phyloP scores from a whole-genome alignment of 2,888 invertebrate genomes.

The Melanchra persicariae region DNA sequence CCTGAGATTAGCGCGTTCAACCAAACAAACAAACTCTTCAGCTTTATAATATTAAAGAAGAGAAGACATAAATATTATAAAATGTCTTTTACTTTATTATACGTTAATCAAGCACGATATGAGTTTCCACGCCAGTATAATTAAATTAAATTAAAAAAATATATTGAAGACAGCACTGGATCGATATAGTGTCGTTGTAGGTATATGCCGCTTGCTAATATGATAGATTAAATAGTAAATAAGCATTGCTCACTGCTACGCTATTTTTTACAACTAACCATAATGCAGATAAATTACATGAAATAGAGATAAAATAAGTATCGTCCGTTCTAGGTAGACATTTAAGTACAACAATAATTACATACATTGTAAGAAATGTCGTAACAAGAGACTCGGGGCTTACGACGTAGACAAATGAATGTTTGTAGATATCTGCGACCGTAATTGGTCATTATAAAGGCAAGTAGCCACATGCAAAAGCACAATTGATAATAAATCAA shows the following conservation, averaged over 20 bases:
- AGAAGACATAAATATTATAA: slow-evolving; percentile 13
- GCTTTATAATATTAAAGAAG: too few species aligned
- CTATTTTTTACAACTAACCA: slow-evolving; percentile 18
- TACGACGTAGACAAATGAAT: slow-evolving; percentile 37
- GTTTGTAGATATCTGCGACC: slow-evolving; percentile 35
- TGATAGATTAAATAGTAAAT: slow-evolving; percentile 33
- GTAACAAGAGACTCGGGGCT: slow-evolving; percentile 31
- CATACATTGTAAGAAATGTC: slow-evolving; percentile 31
- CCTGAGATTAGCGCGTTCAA: too few species aligned
- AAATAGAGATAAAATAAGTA: slow-evolving; percentile 22
- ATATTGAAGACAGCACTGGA: too few species aligned
- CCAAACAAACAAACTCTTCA: too few species aligned
- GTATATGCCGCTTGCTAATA: not conserved
- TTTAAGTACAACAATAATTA: slow-evolving; percentile 19
- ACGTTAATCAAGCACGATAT: not conserved
- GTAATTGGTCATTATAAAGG: slow-evolving; percentile 54
- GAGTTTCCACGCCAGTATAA: not conserved
- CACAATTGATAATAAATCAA: slow-evolving; percentile 60
- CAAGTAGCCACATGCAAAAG: slow-evolving; percentile 57
- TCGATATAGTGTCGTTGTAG: too few species aligned
- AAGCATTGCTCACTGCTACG: slow-evolving; percentile 3
- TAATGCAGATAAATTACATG: slow-evolving; percentile 15
- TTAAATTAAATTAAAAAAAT: too few species aligned
- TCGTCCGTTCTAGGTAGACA: not conserved
- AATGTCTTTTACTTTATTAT: not conserved